Evolutionary conservation across 2,797 vertebrate genomes (phyloP).

Genomic region (Salmo trutta): DNA sequence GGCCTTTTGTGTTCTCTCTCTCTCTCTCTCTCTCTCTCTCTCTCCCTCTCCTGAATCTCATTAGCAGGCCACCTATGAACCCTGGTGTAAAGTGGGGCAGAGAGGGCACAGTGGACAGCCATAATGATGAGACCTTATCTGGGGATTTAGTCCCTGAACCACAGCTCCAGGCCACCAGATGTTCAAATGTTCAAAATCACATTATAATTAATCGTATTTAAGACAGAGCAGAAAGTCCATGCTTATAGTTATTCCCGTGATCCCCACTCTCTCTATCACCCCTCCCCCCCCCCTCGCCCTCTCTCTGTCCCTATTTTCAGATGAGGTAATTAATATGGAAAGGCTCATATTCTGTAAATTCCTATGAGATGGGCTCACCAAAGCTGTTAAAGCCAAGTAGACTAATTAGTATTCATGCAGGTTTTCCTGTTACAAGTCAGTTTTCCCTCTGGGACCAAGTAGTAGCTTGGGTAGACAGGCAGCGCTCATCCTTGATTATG

Average conservation of each 20-base stretch:
- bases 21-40: neutral
- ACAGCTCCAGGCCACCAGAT: constrained; percentile 67
- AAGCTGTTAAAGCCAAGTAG: constrained; percentile 93
- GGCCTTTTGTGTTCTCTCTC: neutral
- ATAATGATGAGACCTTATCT: constrained; percentile 65
- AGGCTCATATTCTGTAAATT: constrained; percentile 91
- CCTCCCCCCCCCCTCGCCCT: constrained; percentile 33
- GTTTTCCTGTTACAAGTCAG: constrained; percentile 88
- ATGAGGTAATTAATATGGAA: constrained; percentile 94
- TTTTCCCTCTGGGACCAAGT: constrained; percentile 86
- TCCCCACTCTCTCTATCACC: constrained; percentile 70
- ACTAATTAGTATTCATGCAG: constrained; percentile 97
- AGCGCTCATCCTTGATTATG: constrained; percentile 84
- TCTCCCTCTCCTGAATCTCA: neutral
- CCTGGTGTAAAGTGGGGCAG: neutral
- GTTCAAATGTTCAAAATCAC: constrained; percentile 79
- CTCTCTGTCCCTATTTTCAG: constrained; percentile 72
- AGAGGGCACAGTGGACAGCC: constrained; percentile 28
- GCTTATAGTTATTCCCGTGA: constrained; percentile 83
- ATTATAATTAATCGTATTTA: constrained; percentile 95
- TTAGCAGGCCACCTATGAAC: too few relatives aligned
- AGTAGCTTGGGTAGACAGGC: constrained; percentile 86
- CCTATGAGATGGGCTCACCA: constrained; percentile 90
- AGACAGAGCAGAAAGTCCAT: constrained; percentile 79
- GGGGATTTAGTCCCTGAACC: constrained; percentile 58